Evolutionary conservation across 2,888 invertebrate genomes (phyloP).

Genomic region (Euproctis similis): DNA sequence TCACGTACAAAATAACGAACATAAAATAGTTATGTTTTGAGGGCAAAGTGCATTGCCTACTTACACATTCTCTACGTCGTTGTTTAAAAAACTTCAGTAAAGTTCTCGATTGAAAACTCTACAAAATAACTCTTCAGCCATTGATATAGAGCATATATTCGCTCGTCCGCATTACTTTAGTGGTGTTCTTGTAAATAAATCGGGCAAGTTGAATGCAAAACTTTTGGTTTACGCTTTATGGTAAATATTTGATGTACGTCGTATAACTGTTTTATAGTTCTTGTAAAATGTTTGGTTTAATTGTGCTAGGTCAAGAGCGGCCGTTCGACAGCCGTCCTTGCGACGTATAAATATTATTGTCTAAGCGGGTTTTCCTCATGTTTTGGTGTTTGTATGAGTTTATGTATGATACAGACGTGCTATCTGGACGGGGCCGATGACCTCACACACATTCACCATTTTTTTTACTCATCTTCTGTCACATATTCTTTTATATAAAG

Average conservation of each 20-base stretch:
- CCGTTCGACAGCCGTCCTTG: conserved; percentile 74
- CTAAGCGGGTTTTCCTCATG: conserved; percentile 71
- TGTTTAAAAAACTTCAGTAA: too few relatives aligned
- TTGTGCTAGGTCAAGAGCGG: conserved; percentile 74
- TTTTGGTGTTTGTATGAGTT: conserved; percentile 59
- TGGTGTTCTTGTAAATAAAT: conserved; percentile 63
- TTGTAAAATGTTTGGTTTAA: conserved; percentile 74
- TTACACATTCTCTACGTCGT: too few relatives aligned
- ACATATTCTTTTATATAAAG: too few relatives aligned
- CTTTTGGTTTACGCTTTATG: conserved; percentile 76
- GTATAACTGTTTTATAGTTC: conserved; percentile 74
- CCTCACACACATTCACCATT: too few relatives aligned
- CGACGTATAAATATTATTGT: conserved; percentile 74
- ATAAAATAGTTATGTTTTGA: too few relatives aligned
- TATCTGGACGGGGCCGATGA: conserved; percentile 41
- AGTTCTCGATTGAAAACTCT: background rate
- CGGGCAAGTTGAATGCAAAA: conserved; percentile 72
- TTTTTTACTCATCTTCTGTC: too few relatives aligned
- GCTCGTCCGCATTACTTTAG: conserved; percentile 35
- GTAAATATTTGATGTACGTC: conserved; percentile 75
- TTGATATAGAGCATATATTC: conserved; percentile 34
- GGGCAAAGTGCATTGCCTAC: too few relatives aligned
- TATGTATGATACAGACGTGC: conserved; percentile 48
- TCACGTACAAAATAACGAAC: too few relatives aligned
- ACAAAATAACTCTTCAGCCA: conserved; percentile 21